Base-by-base conservation (phyloP, 1,140 invertebrate species). In the Pteromalus puparum region DNA sequence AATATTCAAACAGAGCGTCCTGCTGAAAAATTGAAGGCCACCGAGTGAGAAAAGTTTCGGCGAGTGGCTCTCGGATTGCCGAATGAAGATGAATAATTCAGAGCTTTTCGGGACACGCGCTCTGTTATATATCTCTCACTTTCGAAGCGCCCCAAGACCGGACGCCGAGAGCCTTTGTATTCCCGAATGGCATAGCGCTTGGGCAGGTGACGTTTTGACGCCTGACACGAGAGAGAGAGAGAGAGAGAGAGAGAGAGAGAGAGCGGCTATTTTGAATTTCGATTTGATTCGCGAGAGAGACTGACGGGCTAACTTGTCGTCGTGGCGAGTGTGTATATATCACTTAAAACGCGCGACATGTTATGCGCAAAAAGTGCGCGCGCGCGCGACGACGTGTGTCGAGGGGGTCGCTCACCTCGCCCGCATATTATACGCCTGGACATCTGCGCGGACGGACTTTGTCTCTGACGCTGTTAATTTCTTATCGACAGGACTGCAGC, bases 61-160 rank as follows among this genome's bases (percentile, higher is more conserved):
- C 53, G 21, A 61, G 18, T 34, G 30, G 30, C 4, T 34, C 53
- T 1, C 53, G 76, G 48, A 38, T 38, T 24, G 18, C 26, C 48
- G 18, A 67, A 67, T 30, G 21, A 42, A 68, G 30, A 80, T 80
- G 53, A 80, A 80, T 80, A 70, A 80, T 80, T 67, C 76, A 78
- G 26, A 24, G 6, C 9, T 78, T 34, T 12, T 26, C 48, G 48
- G 42, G 74, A 12, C 26, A 70, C 7, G 13, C 21, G 42, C 18
- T 18, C 38, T 38, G 18, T 73, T 48, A 48, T 48, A 48, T 48
- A 1, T 53, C 13, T 53, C 48, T 53, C 15, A 53, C 48, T 53
- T 53, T 10, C 9, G 10, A 48, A 48, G 9, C 9, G 9, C 48
- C 48, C 18, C 48, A 28, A 70, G 48, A 78, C 48, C 76, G 53